phyloP scores from a whole-genome alignment of 2,888 invertebrate species.

The Synanthedon formicaeformis region DNA sequence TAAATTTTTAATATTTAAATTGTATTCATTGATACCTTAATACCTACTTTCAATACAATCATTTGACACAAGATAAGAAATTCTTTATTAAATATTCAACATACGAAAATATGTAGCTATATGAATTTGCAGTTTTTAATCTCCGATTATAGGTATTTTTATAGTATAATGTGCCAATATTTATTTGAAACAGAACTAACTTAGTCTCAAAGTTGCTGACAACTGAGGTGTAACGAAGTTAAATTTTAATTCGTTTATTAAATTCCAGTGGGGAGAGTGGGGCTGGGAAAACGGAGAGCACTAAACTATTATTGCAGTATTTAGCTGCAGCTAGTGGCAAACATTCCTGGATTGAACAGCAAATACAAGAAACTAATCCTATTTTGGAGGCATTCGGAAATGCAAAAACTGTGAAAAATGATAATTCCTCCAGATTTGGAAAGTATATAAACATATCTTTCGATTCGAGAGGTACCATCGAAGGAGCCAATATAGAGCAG shows the following conservation, averaged over 20 bases:
- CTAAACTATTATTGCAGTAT: conserved; percentile 93
- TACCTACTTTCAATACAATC: no score
- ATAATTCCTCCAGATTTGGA: conserved; percentile 96
- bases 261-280: conserved; percentile 90
- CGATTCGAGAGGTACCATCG: conserved; percentile 84
- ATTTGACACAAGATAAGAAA: no score
- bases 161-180: no score
- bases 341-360: conserved; percentile 97
- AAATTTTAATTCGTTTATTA: not conserved
- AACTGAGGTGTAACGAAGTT: not conserved
- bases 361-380: conserved; percentile 96
- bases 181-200: no score
- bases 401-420: conserved; percentile 94
- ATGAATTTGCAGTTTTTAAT: no score
- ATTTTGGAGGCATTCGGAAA: conserved; percentile 98
- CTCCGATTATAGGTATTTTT: no score
- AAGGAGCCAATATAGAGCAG: conserved; percentile 94
- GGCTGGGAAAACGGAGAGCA: conserved; percentile 96
- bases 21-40: no score
- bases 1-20: no score
- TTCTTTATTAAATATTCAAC: no score
- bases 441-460: conserved; percentile 95
- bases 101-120: no score
- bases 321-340: conserved; percentile 93
- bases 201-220: no score